Base-by-base conservation (phyloP, 1,140 invertebrate genomes). In the Drosophila pachea region DNA sequence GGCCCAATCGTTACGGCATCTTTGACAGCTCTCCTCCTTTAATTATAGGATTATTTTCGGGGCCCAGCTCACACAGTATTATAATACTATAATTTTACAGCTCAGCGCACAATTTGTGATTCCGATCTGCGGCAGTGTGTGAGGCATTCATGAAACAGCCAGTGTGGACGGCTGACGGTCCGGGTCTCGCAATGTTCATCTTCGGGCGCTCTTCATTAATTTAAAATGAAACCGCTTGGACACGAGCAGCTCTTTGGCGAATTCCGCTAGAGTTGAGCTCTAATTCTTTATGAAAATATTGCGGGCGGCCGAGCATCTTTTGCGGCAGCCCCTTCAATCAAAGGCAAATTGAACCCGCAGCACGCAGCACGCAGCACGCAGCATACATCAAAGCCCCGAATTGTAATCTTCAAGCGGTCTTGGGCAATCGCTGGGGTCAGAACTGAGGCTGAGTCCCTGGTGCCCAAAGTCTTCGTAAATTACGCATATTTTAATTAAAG, bases 71-170 rank as follows among this genome's bases (percentile, higher is more conserved):
- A 70, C 59, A 22, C 22, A 22, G 22, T 22, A 22, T 22, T 22
- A 83, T 73, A 35, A 79, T 78, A 73, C 76, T 63, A 84, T 73
- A 43, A 84, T 84, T 83, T 78, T 69, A 78, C 79, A 69, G 68
- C 65, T 84, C 65, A 84, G 74, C 59, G 65, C 74, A 70, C 75
- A 74, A 40, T 71, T 74, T 70, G n/a, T 8, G 4, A 8, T n/a
- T 22, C 22, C 22, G 22, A 22, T 53, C 11, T 2, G 9, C 5
- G 36, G 43, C 16, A 22, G 16, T 16, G 43, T 22, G 22, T 22
- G 22, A 29, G 7, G 7, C 31, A 14, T 32, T 43, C 8, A 4
- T n/a, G n/a, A n/a, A n/a, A n/a, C n/a, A n/a, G n/a, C n/a, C n/a
- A n/a, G n/a, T n/a, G n/a, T n/a, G n/a, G n/a, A n/a, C n/a, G n/a